phyloP scores from a whole-genome alignment of 1,140 invertebrate genomes.

The Drosophila watanabei region DNA sequence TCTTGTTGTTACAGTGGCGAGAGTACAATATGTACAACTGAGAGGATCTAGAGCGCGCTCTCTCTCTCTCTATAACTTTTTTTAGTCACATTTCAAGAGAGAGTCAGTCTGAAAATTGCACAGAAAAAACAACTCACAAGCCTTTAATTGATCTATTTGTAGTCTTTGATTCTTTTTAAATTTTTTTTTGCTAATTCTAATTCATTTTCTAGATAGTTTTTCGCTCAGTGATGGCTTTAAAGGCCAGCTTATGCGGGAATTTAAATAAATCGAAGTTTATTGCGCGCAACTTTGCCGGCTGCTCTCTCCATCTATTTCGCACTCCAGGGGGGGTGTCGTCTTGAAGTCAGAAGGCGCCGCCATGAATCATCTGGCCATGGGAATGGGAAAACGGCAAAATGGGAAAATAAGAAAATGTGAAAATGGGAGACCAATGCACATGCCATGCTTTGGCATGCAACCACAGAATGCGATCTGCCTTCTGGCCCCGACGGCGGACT shows the following conservation, averaged over 20 bases:
- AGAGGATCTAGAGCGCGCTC: too few relatives aligned
- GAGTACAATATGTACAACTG: too few relatives aligned
- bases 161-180: not conserved
- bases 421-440: constrained; percentile 6
- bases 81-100: too few relatives aligned
- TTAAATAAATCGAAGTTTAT: constrained; percentile 25
- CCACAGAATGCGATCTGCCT: constrained; percentile 40
- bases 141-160: not conserved
- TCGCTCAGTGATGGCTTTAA: not conserved
- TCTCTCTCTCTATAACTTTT: too few relatives aligned
- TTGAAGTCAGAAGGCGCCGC: constrained; percentile 1
- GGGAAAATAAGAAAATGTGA: too few relatives aligned
- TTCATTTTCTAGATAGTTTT: not conserved
- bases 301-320: not conserved
- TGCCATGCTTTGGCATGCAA: constrained; percentile 43
- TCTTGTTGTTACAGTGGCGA: too few relatives aligned
- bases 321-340: not conserved
- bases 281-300: not conserved
- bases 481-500: constrained; percentile 24
- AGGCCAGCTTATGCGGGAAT: not conserved
- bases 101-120: not conserved
- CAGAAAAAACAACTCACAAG: not conserved
- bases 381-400: not conserved
- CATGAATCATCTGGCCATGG: constrained; percentile 29
- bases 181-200: not conserved